Evolutionary conservation across 2,797 vertebrate species (phyloP).

Genomic region (Sparidentex hasta): DNA sequence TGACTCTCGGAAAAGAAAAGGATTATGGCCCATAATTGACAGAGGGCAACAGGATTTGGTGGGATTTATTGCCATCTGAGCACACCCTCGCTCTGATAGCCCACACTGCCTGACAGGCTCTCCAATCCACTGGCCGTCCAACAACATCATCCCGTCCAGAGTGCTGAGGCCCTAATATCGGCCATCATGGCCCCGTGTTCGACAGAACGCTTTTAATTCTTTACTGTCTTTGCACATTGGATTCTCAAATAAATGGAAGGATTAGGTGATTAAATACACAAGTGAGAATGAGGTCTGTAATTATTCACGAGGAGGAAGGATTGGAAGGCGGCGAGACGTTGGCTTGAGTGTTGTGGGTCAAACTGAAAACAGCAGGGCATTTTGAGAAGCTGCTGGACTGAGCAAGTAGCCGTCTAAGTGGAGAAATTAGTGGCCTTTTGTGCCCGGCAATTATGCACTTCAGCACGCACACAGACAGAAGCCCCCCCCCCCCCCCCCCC

Average conservation of each 20-base stretch:
- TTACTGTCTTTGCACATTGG: constrained; percentile 7
- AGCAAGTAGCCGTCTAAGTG: constrained; percentile 59
- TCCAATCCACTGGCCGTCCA: constrained; percentile 27
- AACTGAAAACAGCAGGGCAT: constrained; percentile 55
- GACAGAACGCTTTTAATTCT: constrained; percentile 45
- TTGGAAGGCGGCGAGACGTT: constrained; percentile 31
- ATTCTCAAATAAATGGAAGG: constrained; percentile 34
- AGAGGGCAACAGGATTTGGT: constrained; percentile 68
- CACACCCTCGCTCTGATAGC: constrained; percentile 49
- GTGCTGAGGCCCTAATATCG: constrained; percentile 12
- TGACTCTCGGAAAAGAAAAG: constrained; percentile 65
- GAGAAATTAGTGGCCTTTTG: constrained; percentile 63
- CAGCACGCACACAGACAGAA: constrained; percentile 37
- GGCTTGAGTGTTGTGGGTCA: constrained; percentile 62
- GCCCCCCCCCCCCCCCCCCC: too few relatives aligned
- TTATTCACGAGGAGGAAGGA: constrained; percentile 43
- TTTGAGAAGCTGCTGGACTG: constrained; percentile 52
- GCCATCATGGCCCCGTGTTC: constrained; percentile 26
- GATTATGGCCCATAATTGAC: constrained; percentile 70
- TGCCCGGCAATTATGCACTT: constrained; percentile 57
- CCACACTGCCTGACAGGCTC: constrained; percentile 28
- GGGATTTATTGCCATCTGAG: constrained; percentile 70
- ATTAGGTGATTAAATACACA: constrained; percentile 53
- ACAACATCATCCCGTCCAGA: constrained; percentile 31
- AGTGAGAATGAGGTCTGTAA: constrained; percentile 47